These are phyloP conservation scores for Corapipo altera DNA, from an alignment of 2,113 vertebrate species.

Conservation along the genomic window DNA sequence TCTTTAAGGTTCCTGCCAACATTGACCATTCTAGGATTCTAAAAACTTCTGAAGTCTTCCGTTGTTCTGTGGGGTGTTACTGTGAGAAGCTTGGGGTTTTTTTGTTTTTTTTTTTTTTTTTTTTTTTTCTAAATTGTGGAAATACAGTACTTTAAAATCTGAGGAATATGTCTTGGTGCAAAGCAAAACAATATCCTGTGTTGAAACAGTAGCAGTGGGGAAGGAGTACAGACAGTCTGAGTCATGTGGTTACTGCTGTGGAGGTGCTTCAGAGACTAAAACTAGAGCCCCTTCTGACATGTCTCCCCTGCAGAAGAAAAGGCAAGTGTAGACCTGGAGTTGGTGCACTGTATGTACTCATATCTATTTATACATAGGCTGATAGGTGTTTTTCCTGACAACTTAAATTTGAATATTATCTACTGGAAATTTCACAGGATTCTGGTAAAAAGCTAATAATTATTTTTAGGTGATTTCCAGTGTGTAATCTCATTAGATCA, in stretches of 20 bases:
- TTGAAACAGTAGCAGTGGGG: background rate
- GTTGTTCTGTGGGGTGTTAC: background rate
- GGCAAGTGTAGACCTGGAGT: background rate
- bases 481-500: constrained; percentile 30
- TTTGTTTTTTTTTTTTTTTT: background rate
- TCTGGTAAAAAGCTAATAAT: constrained; percentile 64
- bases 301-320: constrained; percentile 51
- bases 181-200: background rate
- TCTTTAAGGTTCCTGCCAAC: background rate
- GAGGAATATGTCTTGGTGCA: background rate
- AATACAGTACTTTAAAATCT: background rate
- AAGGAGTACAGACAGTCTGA: constrained; percentile 4
- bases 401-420: constrained; percentile 48
- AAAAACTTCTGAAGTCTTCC: background rate
- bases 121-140: background rate
- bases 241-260: constrained; percentile 20
- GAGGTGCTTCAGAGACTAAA: constrained; percentile 54
- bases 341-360: background rate
- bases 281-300: constrained; percentile 27
- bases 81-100: background rate
- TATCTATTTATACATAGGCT: background rate
- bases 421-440: constrained; percentile 49
- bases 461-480: constrained; percentile 59
- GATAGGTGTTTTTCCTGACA: background rate
- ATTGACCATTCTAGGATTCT: background rate